phyloP scores from a whole-genome alignment of 2,888 invertebrate species.

The Oxytorus armatus region DNA sequence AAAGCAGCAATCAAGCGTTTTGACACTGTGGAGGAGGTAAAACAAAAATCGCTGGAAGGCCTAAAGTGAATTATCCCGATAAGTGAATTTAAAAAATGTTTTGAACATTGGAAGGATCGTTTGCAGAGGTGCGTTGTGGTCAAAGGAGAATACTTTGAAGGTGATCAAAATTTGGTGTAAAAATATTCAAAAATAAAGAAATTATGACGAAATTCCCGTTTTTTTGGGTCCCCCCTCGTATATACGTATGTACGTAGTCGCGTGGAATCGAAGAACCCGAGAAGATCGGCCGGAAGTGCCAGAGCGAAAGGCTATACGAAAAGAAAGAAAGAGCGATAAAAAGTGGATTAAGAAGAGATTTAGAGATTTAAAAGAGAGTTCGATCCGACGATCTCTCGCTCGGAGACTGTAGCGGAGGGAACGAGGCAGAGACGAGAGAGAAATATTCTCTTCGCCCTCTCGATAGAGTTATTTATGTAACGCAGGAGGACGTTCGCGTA shows the following conservation, averaged over 20 bases:
- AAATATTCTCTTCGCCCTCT: slow-evolving; percentile 48
- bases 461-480: slow-evolving; percentile 49
- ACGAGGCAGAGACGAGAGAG: slow-evolving; percentile 30
- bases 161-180: no score
- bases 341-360: slow-evolving; percentile 66
- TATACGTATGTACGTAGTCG: slow-evolving; percentile 6
- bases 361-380: slow-evolving; percentile 53
- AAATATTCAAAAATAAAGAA: no score
- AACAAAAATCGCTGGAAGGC: no score
- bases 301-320: slow-evolving; percentile 20
- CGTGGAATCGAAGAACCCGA: slow-evolving; percentile 21
- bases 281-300: slow-evolving; percentile 58
- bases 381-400: slow-evolving; percentile 7
- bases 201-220: no score
- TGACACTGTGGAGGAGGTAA: no score
- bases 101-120: no score
- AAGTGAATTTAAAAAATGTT: no score
- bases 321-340: slow-evolving; percentile 49
- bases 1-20: no score
- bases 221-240: no score
- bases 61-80: no score
- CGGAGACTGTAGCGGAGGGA: background rate
- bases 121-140: no score
- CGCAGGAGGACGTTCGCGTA: slow-evolving; percentile 9
- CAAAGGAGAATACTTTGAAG: no score